Base-by-base conservation (phyloP, 2,888 invertebrate genomes). In the Prionchulus punctatus region DNA sequence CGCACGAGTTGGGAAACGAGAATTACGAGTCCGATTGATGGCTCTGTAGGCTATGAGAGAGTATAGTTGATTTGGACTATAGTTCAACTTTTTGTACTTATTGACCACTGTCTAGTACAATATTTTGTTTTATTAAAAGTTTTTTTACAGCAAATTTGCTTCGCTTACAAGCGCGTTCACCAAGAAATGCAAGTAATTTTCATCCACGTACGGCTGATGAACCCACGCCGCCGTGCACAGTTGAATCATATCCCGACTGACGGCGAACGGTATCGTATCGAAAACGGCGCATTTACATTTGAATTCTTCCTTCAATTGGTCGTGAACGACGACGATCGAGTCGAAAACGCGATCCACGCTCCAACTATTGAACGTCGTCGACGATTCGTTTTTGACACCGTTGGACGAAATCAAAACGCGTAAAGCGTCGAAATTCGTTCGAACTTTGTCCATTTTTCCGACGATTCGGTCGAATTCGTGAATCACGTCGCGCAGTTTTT, bases 181-280 rank as follows among this genome's bases (percentile, higher is more conserved):
- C n/a, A n/a, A n/a, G n/a, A n/a, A n/a, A n/a, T n/a, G n/a, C n/a
- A n/a, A n/a, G n/a, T n/a, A 36, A 18, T 45, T 45, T 23, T 12
- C 23, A 23, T 45, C 23, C 7, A 45, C 7, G 4, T n/a, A 23
- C 50, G 54, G 57, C 57, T 45, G 18, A 23, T 45, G 45, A 12
- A 45, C 23, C 45, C 45, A 45, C 12, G 23, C 45, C 4, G 45
- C 12, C 23, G 45, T n/a, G 23, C 45, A 45, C 12, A 45, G 23
- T 4, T 12, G 4, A n/a, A 45, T 12, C 45, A 45, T 12, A 7
- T 12, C 18, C 45, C 45, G 12, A n/a, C 18, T 45, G 12, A n/a
- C 23, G 45, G 45, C 45, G 23, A 45, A 45, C 18, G 45, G 45
- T 23, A 45, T 7, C 23, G 45, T n/a, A n/a, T 45, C 45, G 18